Evolutionary conservation across 2,113 vertebrate genomes (phyloP), one percentile per base, ranked within the genome.

Genomic region (Holacanthus passer): DNA sequence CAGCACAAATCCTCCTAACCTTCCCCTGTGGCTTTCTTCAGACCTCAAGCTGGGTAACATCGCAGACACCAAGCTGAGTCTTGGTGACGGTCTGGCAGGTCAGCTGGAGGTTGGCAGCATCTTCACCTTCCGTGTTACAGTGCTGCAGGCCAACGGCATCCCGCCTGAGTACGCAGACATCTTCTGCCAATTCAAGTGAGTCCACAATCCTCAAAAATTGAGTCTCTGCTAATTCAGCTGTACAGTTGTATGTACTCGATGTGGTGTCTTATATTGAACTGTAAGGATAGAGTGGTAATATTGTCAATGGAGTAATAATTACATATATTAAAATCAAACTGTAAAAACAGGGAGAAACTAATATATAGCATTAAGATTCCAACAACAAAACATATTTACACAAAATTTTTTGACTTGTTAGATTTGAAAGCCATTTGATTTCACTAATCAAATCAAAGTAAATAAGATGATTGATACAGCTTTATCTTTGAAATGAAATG

Each of bases 171-270:
- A 98, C 0, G 98, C 98, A 0, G 98, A 99, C 64, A 99, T 99
- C 88, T 99, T 99, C 93, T 99, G 98, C 91, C 98, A 99, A 82
- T 99, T 99, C 96, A 99, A 99, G 98, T 99, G 94, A 98, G 98
- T 95, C 19, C 24, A 65, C 37, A 2, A 11, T 41, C 19, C 29
- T 64, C 16, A 32, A 52, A 52, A 63, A 77, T 1, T 0, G 32
- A n/a, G 41, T 35, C 39, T 59, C 2, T 43, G 4, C 24, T 31
- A 55, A 69, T 35, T 43, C 16, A 66, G 41, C 47, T 39, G 29
- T 63, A 20, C 5, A 39, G 2, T 4, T 35, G 14, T 8, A 7
- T 35, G 29, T 39, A 14, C 27, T 47, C 3, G 16, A 19, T 17
- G 20, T 32, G 11, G 10, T 52, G 9, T 31, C 43, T 78, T 24